Evolutionary conservation across 2,888 invertebrate genomes (phyloP).

Genomic region (Temnothorax unifasciatus): DNA sequence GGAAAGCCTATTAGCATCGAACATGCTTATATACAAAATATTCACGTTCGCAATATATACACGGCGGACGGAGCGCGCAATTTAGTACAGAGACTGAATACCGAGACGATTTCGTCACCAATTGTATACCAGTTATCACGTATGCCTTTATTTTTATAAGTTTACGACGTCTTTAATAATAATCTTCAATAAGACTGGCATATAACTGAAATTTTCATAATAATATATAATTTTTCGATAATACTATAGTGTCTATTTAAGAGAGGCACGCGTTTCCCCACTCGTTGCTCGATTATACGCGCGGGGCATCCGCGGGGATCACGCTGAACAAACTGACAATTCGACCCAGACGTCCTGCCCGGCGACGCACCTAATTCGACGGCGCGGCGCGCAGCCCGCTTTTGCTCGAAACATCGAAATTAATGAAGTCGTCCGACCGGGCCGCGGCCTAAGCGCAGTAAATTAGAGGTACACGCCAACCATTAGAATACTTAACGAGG

Average conservation of each 20-base stretch:
- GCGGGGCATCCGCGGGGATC: not conserved
- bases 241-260: not conserved
- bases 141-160: not conserved
- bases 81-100: not conserved
- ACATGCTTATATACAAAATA: slow-evolving; percentile 27
- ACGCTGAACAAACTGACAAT: not conserved
- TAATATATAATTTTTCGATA: slow-evolving; percentile 8
- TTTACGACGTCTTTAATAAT: not conserved
- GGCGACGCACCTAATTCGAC: slow-evolving; percentile 31
- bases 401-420: slow-evolving; percentile 73
- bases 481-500: slow-evolving; percentile 86
- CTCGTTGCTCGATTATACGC: not conserved
- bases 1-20: slow-evolving; percentile 6
- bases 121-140: not conserved
- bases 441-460: slow-evolving; percentile 65
- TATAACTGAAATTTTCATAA: not conserved
- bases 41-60: not conserved
- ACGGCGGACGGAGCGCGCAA: not conserved
- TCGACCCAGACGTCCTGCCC: slow-evolving; percentile 1
- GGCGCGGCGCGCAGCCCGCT: slow-evolving; percentile 47
- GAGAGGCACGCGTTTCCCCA: not conserved
- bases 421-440: slow-evolving; percentile 79
- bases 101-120: slow-evolving; percentile 17
- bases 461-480: slow-evolving; percentile 80
- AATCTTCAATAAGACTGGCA: not conserved